These are phyloP conservation scores for Mormyrus iriodes DNA, from an alignment of 2,113 vertebrate species.

Conservation along the genomic window DNA sequence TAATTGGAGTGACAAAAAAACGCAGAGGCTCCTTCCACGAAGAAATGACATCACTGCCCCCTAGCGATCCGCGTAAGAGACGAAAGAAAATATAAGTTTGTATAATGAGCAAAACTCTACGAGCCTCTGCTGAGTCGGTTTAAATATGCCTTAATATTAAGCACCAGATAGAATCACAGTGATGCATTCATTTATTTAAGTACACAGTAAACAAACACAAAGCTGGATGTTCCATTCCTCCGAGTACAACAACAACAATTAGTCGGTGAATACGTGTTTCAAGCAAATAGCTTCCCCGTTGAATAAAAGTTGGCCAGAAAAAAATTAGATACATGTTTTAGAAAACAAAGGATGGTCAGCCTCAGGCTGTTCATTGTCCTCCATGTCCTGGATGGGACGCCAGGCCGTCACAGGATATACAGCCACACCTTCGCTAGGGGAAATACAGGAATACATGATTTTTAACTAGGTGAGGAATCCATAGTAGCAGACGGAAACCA, in stretches of 20 bases:
- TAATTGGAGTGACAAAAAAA: neutral
- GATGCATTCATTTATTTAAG: neutral
- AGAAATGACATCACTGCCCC: neutral
- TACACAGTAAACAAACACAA: conserved; percentile 4
- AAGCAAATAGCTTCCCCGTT: neutral
- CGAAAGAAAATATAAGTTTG: neutral
- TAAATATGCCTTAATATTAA: neutral
- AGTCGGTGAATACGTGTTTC: neutral
- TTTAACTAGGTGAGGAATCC: neutral
- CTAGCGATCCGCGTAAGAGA: neutral
- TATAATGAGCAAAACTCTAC: neutral
- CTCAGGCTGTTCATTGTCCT: neutral
- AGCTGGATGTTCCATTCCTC: neutral
- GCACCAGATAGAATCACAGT: neutral
- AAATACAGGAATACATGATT: neutral
- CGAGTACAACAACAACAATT: neutral
- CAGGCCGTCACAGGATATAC: neutral
- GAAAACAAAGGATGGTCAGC: neutral
- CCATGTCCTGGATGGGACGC: neutral
- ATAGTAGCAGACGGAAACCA: neutral
- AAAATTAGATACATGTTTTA: neutral
- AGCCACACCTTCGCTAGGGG: neutral
- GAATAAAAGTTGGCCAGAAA: neutral
- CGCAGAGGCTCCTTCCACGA: neutral
- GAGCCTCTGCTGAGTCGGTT: neutral